Evolutionary conservation across 1,140 invertebrate species (phyloP), one percentile per base, ranked within the genome.

Genomic region (Zeugodacus cucurbitae): DNA sequence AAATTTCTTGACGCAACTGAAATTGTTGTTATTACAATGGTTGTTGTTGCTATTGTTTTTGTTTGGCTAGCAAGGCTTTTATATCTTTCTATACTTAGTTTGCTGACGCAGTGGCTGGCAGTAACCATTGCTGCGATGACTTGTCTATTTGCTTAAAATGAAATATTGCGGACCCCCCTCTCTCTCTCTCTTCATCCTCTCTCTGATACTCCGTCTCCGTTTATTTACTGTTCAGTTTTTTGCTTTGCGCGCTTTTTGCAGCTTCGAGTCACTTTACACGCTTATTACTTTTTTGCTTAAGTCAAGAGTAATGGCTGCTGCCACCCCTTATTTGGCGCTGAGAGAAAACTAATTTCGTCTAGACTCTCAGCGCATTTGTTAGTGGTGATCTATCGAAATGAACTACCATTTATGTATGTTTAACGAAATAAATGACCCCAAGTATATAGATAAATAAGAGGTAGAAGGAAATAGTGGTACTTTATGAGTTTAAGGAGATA

Each of bases 141-240:
- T 82, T 82, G 74, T 82, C 74, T 82, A 82, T 82, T 82, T 48
- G 14, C 74, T 82, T 82, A 82, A 82, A 82, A 82, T 82, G 74
- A 82, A 82, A 82, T 82, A 82, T 82, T 82, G 22, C 74, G n/a
- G n/a, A n/a, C n/a, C n/a, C n/a, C n/a, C n/a, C n/a, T n/a, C 10
- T 22, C 0, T 10, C 0, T 7, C 41, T n/a, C 74, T 5, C 64
- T 48, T 29, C 14, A 6, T 22, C 20, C 2, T 8, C 22, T 22
- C 37, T 22, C 70, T 10, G 2, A 7, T 29, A 82, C 44, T 29
- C 44, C 26, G 34, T 26, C 8, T 22, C 20, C 26, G 26, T 48
- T 48, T 82, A 82, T 44, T 54, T 48, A 10, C 41, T 82, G 41
- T 82, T 82, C 14, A 82, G 74, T 82, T 82, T 78, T 82, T 82